phyloP scores from a whole-genome alignment of 2,797 vertebrate species.

The Danio kyathit region DNA sequence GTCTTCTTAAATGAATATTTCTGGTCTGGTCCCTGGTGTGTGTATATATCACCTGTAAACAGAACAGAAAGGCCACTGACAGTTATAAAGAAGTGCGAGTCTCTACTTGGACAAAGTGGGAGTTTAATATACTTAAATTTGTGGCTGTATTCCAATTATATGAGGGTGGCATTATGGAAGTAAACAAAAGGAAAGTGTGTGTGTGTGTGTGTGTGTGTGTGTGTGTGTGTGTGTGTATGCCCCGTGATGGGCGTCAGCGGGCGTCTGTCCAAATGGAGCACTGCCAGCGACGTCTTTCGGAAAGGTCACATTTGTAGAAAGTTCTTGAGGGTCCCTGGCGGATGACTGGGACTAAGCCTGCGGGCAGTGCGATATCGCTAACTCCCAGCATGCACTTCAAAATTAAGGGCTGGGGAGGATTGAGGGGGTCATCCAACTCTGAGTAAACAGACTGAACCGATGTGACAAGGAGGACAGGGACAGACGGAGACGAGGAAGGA shows the following conservation, averaged over 20 bases:
- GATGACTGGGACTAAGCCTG: slow-evolving; percentile 44
- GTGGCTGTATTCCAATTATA: slow-evolving; percentile 27
- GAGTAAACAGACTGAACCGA: slow-evolving; percentile 54
- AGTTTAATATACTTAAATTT: slow-evolving; percentile 29
- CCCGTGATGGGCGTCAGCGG: background rate
- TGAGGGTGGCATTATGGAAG: slow-evolving; percentile 15
- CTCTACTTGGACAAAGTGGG: slow-evolving; percentile 26
- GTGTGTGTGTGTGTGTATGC: background rate
- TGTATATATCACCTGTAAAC: background rate
- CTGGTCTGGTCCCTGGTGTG: too few relatives aligned
- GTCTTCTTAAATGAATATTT: too few relatives aligned
- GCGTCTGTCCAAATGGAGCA: background rate
- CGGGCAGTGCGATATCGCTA: slow-evolving; percentile 21
- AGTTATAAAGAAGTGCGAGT: slow-evolving; percentile 25
- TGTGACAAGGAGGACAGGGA: slow-evolving; percentile 74
- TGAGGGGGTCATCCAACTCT: slow-evolving; percentile 56
- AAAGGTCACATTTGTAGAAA: slow-evolving; percentile 54
- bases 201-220: background rate
- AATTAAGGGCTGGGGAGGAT: slow-evolving; percentile 26
- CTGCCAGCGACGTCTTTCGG: slow-evolving; percentile 26
- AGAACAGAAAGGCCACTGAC: slow-evolving; percentile 7
- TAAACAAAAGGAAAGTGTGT: slow-evolving; percentile 32
- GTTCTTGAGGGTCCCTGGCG: slow-evolving; percentile 26
- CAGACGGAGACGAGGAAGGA: slow-evolving; percentile 42
- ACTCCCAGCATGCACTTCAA: slow-evolving; percentile 49